Base-by-base conservation (phyloP, 1,140 invertebrate genomes). In the Tenebrio molitor region DNA sequence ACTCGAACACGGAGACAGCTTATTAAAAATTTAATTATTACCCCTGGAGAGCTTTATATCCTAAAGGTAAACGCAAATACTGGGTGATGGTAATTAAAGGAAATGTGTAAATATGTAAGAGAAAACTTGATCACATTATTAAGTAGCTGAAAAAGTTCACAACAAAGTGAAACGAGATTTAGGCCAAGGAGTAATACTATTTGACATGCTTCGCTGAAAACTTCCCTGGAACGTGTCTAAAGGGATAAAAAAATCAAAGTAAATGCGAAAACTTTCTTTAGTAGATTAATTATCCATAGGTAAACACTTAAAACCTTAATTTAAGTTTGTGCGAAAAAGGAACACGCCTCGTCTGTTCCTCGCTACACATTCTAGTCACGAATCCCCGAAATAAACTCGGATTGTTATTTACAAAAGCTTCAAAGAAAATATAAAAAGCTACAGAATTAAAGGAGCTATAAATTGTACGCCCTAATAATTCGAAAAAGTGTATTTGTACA, bases 391-490 rank as follows among this genome's bases (percentile, higher is more conserved):
- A 58, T 58, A 58, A 58, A 58, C 21, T 58, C 4, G 50, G 50
- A 58, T 58, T 58, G 50, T 58, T 58, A 58, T 58, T 58, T 58
- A 58, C 50, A 58, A 58, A 58, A 58, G 50, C 50, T 58, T 58
- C 50, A 58, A 58, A 58, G 50, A 58, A 58, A 58, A 58, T 29
- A 58, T 58, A 58, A 58, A 53, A 58, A 58, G 50, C 50, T 8
- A 58, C 50, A n/a, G 23, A 58, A 58, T 58, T 58, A 58, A 15
- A 23, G 23, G 8, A 23, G 50, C 50, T 58, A 58, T 58, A 58
- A 58, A 58, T 58, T 58, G 21, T 29, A 58, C 50, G 50, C 50
- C 29, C 50, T 58, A 58, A 58, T 58, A 58, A 58, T 58, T 58
- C 50, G 21, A 58, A 58, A 58, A 29, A 58, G 50, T 58, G 12